phyloP scores from a whole-genome alignment of 1,140 invertebrate genomes.

The Matsumurasca onukii region DNA sequence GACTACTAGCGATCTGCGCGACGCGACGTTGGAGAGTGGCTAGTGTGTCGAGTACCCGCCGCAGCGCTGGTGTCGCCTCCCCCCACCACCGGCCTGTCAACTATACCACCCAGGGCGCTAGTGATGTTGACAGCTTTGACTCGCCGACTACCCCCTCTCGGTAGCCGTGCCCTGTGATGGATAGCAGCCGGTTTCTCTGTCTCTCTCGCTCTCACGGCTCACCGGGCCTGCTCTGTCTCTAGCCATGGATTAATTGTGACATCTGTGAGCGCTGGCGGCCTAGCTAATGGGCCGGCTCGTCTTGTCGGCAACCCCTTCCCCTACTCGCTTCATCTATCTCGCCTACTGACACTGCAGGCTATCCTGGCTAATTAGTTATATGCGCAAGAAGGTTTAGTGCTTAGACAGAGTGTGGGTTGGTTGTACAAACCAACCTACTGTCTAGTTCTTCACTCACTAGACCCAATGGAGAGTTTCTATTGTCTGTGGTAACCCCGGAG shows the following conservation, averaged over 20 bases:
- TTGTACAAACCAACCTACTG: no score
- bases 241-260: slow-evolving; percentile 19
- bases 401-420: no score
- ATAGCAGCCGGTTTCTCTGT: slow-evolving; percentile 34
- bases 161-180: slow-evolving; percentile 36
- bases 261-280: background rate
- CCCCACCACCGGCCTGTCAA: slow-evolving; percentile 43
- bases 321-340: no score
- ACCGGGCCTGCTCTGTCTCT: background rate
- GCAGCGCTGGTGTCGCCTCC: slow-evolving; percentile 46
- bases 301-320: background rate
- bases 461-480: no score
- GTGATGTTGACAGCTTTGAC: slow-evolving; percentile 53
- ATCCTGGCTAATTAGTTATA: no score
- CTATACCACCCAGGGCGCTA: slow-evolving; percentile 52
- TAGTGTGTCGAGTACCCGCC: slow-evolving; percentile 37
- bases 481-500: no score
- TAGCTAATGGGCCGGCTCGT: background rate
- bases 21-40: background rate
- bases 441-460: no score
- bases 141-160: slow-evolving; percentile 41
- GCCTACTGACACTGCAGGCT: no score
- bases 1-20: slow-evolving; percentile 21
- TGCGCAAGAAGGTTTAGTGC: no score
- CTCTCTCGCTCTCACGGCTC: slow-evolving; percentile 33